Percentiles rank a stretch among this genome's conserved stretches.
These are phyloP conservation scores for Phylloscopus trochiloides DNA, from an alignment of 2,113 vertebrate genomes.

Conservation along the genomic window DNA sequence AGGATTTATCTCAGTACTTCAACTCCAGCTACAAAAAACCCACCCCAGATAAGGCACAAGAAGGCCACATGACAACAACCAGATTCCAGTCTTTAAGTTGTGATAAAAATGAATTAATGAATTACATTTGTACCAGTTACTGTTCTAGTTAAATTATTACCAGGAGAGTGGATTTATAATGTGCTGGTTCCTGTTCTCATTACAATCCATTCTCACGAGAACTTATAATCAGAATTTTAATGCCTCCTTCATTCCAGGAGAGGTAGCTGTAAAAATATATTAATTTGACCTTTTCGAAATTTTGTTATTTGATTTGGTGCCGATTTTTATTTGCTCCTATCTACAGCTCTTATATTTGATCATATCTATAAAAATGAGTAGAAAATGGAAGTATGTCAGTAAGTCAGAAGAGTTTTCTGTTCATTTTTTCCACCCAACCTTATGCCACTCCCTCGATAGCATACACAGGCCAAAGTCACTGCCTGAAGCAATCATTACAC, in stretches of 20 bases:
- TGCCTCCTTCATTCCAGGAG: not conserved
- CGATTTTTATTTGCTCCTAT: constrained; percentile 11
- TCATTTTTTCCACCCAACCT: not conserved
- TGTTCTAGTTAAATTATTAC: constrained; percentile 63
- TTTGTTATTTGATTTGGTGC: constrained; percentile 42
- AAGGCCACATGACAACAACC: not conserved
- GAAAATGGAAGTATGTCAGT: not conserved
- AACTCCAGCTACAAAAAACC: not conserved
- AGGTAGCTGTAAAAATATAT: constrained; percentile 54
- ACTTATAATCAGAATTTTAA: constrained; percentile 57
- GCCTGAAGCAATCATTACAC: not conserved
- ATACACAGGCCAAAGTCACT: not conserved
- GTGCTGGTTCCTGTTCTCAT: constrained; percentile 58
- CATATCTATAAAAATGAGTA: not conserved
- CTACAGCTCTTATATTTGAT: not conserved
- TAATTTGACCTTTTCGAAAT: constrained; percentile 54
- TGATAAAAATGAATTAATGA: constrained; percentile 52
- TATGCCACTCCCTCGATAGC: not conserved
- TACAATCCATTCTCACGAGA: constrained; percentile 58
- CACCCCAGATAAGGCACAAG: not conserved
- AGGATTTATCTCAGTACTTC: not conserved
- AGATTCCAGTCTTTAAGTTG: constrained; percentile 19
- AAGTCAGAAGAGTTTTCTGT: not conserved
- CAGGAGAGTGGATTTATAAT: constrained; percentile 58
- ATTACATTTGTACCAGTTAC: constrained; percentile 54